phyloP scores from a whole-genome alignment of 2,888 invertebrate species.

The Pyrrhosoma nymphula region DNA sequence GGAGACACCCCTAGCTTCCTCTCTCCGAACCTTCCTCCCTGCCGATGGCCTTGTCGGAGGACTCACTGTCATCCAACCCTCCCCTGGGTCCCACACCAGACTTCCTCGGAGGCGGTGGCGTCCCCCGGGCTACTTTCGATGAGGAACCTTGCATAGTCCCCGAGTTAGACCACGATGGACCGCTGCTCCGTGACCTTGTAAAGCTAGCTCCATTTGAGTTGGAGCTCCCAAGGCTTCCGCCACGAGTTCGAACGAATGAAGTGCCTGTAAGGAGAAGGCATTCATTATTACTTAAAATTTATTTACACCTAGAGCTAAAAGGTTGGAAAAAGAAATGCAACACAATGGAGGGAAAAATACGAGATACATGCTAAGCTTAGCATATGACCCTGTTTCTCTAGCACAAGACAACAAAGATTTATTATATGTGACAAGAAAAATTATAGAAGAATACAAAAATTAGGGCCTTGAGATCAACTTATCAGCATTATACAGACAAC shows the following conservation, averaged over 20 bases:
- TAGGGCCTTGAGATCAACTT: too few relatives aligned
- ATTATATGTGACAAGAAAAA: too few relatives aligned
- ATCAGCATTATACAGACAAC: too few relatives aligned
- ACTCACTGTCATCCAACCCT: conserved; percentile 49
- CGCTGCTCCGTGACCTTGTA: conserved; percentile 52
- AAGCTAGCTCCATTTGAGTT: conserved; percentile 51
- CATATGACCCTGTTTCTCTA: too few relatives aligned
- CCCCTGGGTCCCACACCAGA: conserved; percentile 60
- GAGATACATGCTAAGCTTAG: too few relatives aligned
- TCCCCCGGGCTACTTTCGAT: conserved; percentile 13
- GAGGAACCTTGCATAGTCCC: conserved; percentile 5
- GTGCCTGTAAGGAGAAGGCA: neutral
- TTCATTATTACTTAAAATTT: neutral
- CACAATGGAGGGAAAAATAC: too few relatives aligned
- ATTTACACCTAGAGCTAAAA: neutral
- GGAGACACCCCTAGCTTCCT: conserved; percentile 58
- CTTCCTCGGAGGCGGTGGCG: conserved; percentile 49
- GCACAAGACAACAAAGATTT: too few relatives aligned
- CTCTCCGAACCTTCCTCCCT: conserved; percentile 47
- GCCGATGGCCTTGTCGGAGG: conserved; percentile 35
- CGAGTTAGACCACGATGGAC: conserved; percentile 43
- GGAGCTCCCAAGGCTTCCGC: conserved; percentile 40
- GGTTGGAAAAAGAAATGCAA: too few relatives aligned
- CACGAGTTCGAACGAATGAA: conserved; percentile 45
- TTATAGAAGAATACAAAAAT: too few relatives aligned